Conservation (phyloP, 1,140 invertebrate genomes). For the Aporrectodea caliginosa region DNA sequence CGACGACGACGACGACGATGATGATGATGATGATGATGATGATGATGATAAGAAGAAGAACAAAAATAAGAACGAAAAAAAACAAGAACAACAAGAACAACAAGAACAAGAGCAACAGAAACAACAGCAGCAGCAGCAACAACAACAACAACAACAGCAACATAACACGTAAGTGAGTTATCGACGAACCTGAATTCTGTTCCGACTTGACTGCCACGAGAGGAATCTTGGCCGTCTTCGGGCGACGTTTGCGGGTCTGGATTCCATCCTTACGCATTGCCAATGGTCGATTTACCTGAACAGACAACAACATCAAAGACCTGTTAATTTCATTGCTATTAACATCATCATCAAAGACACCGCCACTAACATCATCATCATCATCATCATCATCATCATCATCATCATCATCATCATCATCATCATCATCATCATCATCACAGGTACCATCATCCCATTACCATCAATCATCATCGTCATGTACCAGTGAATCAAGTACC, state of each 20-base stretch:
- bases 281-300: slow-evolving; percentile 87
- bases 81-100: no score
- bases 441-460: neutral
- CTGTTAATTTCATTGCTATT: neutral
- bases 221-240: neutral
- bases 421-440: neutral
- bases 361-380: neutral
- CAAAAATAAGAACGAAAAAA: no score
- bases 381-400: neutral
- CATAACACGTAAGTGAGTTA: no score
- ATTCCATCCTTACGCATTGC: slow-evolving; percentile 99
- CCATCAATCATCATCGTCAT: neutral
- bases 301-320: neutral
- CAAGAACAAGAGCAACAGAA: no score
- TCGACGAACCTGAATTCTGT: neutral
- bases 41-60: no score
- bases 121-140: no score
- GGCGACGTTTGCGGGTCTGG: slow-evolving; percentile 81
- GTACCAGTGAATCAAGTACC: no score
- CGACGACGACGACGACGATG: no score
- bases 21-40: no score
- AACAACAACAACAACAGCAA: no score
- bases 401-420: neutral
- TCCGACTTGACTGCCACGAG: neutral
- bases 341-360: neutral